These are phyloP conservation scores for Chascanopsetta lugubris DNA, from an alignment of 2,113 vertebrate species.

Conservation along the genomic window DNA sequence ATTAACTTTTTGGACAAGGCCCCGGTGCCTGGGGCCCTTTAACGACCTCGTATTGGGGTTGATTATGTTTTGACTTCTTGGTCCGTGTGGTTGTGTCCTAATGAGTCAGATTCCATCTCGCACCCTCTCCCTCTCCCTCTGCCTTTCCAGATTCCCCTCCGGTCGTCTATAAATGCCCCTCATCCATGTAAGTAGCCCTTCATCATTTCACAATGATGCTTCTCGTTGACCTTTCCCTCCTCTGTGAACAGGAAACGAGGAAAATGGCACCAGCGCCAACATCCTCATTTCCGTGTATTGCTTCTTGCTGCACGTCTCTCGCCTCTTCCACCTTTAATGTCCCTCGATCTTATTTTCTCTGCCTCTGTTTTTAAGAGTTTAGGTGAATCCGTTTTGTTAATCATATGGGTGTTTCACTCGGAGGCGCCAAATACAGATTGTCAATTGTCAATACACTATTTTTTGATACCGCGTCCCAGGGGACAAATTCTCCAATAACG, in stretches of 20 bases:
- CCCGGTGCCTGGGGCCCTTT: constrained; percentile 42
- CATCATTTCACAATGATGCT: constrained; percentile 44
- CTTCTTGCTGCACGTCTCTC: constrained; percentile 23
- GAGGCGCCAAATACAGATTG: too few species aligned
- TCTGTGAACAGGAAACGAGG: constrained; percentile 12
- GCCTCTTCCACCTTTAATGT: constrained; percentile 44
- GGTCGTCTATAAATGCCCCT: constrained; percentile 71
- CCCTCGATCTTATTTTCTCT: constrained; percentile 42
- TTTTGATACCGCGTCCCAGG: too few species aligned
- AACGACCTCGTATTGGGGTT: constrained; percentile 54
- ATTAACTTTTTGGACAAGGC: constrained; percentile 64
- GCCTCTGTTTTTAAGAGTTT: too few species aligned
- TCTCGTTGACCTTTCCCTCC: constrained; percentile 47
- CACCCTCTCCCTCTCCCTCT: constrained; percentile 1
- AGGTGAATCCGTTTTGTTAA: too few species aligned
- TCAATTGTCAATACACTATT: too few species aligned
- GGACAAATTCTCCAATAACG: too few species aligned
- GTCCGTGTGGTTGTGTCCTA: constrained; percentile 58
- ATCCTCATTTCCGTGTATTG: constrained; percentile 8
- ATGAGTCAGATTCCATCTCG: constrained; percentile 58
- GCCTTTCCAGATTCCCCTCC: constrained; percentile 74
- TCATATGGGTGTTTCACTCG: too few species aligned
- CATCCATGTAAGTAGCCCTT: constrained; percentile 77
- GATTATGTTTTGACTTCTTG: constrained; percentile 67
- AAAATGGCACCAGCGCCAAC: constrained; percentile 33